Evolutionary conservation across 92 coral and sea anemone species (phyloP), one percentile per base, ranked within the genome.

Genomic region (Bergia sp.): DNA sequence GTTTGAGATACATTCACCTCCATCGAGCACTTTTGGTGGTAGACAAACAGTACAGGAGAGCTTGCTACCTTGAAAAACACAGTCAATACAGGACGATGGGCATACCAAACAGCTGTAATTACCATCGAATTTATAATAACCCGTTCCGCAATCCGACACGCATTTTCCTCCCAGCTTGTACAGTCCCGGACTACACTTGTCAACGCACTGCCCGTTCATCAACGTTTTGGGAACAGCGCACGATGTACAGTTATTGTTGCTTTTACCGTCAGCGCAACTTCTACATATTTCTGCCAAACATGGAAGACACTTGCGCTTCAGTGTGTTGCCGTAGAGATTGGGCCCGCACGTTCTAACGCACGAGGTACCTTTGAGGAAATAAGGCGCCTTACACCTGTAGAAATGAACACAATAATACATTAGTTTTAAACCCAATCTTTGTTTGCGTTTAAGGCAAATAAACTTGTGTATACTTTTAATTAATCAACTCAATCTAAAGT

Each of bases 161-260:
- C 95, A 93, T 9, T 86, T 86, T 1, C 93, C 92, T 57, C 43
- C 81, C 66, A 89, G 61, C 49, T 77, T 89, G 64, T 50, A 95
- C 50, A 95, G 89, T 15, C 91, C 86, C 9, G 91, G 90, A 3
- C 89, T 91, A 69, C 96, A 93, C 71, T 53, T 82, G 57, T 82
- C 89, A 1, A 90, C 92, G 69, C 95, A 97, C 61, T 93, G 79
- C 23, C 98, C 98, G 49, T 92, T 86, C 65, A 88, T 93, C 9
- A 95, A 91, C 47, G 96, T 93, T 21, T 71, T 89, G 43, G 98
- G 96, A 7, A 86, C 91, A 4, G 91, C 91, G 42, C 98, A 95
- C 7, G 96, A 94, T 5, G 95, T 90, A 37, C 94, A 92, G 83
- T 93, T 96, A 12, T 82, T 88, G 6, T 65, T 67, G 79, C 88